Percentiles rank a stretch among this genome's conserved stretches.
phyloP scores from a whole-genome alignment of 2,113 vertebrate genomes.

The Toxostoma redivivum region DNA sequence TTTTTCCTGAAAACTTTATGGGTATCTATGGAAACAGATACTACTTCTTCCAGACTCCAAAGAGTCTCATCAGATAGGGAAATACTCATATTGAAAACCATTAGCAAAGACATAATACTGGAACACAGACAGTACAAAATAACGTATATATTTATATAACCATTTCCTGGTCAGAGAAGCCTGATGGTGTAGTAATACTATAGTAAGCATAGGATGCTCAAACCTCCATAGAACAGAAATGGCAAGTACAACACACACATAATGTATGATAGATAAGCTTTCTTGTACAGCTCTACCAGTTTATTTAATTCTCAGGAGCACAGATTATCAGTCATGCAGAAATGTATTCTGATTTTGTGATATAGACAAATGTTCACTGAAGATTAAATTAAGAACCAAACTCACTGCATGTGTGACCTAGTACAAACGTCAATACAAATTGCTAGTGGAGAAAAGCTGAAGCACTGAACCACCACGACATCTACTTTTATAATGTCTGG shows the following conservation, averaged over 20 bases:
- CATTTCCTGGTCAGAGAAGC: not conserved
- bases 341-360: not conserved
- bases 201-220: not conserved
- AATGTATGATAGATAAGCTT: not conserved
- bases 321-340: not conserved
- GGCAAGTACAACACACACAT: not conserved
- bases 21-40: not conserved
- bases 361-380: not conserved
- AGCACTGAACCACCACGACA: not conserved
- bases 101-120: not conserved
- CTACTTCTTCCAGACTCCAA: not conserved
- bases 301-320: not conserved
- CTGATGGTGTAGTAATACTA: not conserved
- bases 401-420: not conserved
- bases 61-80: not conserved
- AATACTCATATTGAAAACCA: not conserved
- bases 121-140: not conserved
- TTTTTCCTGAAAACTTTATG: not conserved
- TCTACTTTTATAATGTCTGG: not conserved
- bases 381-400: constrained; percentile 20
- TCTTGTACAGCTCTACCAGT: not conserved
- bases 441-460: not conserved
- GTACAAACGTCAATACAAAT: not conserved
- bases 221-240: not conserved
- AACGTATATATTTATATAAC: fast-evolving